These are phyloP conservation scores for Drosophila lacteicornis DNA, from an alignment of 1,140 invertebrate genomes.

Conservation along the genomic window DNA sequence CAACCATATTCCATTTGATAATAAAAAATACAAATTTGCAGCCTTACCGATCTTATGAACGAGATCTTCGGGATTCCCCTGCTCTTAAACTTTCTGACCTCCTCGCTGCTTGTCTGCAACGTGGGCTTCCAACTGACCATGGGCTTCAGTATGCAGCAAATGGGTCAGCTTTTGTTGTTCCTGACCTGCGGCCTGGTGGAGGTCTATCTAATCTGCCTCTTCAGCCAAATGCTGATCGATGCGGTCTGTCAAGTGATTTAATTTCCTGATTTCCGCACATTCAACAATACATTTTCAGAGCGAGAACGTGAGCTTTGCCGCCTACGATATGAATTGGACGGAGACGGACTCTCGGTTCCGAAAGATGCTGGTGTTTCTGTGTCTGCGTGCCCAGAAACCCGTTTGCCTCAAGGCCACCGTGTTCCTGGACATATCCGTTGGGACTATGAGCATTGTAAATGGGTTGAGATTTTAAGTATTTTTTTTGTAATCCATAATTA, in stretches of 20 bases:
- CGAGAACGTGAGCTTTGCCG: slow-evolving; percentile 27
- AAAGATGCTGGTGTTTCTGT: slow-evolving; percentile 53
- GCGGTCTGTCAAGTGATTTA: slow-evolving; percentile 33
- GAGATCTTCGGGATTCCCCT: slow-evolving; percentile 64
- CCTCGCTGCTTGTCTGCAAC: slow-evolving; percentile 65
- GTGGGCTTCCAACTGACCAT: slow-evolving; percentile 68
- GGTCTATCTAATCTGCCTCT: slow-evolving; percentile 56
- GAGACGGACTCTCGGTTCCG: slow-evolving; percentile 34
- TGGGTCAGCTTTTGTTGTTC: slow-evolving; percentile 44
- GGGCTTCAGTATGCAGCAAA: slow-evolving; percentile 19
- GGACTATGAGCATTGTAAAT: background rate
- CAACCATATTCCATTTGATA: too few relatives aligned
- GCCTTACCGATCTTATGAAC: slow-evolving; percentile 62
- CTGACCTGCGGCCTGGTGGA: slow-evolving; percentile 29
- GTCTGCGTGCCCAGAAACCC: slow-evolving; percentile 51
- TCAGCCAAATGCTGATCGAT: slow-evolving; percentile 61
- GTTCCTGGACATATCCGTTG: background rate
- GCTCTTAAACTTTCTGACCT: slow-evolving; percentile 62
- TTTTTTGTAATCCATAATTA: background rate
- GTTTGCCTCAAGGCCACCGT: slow-evolving; percentile 9
- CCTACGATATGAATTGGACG: slow-evolving; percentile 57
- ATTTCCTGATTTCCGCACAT: too few relatives aligned
- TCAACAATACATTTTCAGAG: slow-evolving; percentile 39
- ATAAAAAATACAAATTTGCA: background rate
- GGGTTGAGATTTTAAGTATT: background rate